Conservation (phyloP, 2,113 vertebrate genomes). For the Prionailurus bengalensis region DNA sequence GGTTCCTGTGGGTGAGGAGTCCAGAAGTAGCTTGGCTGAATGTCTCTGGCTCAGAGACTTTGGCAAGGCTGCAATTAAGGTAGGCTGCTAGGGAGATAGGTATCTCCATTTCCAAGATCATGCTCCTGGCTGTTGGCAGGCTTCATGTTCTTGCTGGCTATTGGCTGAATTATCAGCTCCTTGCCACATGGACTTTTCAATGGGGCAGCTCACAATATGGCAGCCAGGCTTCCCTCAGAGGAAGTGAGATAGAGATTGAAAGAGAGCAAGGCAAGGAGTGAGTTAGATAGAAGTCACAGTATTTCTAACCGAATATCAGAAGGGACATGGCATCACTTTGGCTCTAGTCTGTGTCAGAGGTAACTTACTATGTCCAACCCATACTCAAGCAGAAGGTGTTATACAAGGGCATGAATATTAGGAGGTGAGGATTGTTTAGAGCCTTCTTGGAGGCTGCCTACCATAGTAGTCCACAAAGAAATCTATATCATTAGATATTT, state of each 20-base stretch:
- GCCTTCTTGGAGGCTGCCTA: neutral
- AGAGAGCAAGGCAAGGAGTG: neutral
- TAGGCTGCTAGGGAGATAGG: neutral
- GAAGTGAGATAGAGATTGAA: neutral
- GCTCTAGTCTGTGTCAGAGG: neutral
- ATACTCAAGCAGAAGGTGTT: neutral
- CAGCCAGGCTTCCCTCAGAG: neutral
- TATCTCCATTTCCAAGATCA: neutral
- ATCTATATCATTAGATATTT: neutral
- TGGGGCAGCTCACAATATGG: neutral
- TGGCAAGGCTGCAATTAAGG: neutral
- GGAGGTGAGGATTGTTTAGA: neutral
- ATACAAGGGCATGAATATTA: neutral
- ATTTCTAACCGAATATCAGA: neutral
- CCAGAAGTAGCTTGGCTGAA: too few species aligned
- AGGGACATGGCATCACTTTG: neutral
- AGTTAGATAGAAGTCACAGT: neutral
- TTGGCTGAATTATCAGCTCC: neutral
- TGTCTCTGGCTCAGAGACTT: neutral
- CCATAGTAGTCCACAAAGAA: neutral
- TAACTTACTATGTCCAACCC: neutral
- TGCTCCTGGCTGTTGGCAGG: neutral
- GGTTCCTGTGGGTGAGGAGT: neutral
- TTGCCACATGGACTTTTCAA: neutral
- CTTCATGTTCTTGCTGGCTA: neutral